These are phyloP conservation scores for Spea hammondii DNA, from an alignment of 2,797 vertebrate genomes.

Conservation along the genomic window DNA sequence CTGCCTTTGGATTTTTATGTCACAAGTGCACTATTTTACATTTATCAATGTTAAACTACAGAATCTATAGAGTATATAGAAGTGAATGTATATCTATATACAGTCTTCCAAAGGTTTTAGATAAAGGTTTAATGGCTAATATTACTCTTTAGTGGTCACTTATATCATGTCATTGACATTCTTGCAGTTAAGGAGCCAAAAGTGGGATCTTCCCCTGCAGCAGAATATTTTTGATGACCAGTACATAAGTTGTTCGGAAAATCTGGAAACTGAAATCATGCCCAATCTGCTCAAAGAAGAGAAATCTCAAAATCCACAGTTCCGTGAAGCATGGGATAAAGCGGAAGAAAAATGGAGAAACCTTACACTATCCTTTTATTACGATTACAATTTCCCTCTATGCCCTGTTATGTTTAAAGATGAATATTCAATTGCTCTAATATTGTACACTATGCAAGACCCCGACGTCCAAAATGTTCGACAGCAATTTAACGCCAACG, in stretches of 20 bases:
- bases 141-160: too few species aligned
- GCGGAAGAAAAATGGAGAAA: not conserved
- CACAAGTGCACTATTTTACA: too few species aligned
- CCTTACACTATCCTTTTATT: not conserved
- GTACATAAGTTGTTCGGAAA: not conserved
- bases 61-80: too few species aligned
- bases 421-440: not conserved
- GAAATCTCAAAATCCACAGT: not conserved
- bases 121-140: too few species aligned
- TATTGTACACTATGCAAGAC: not conserved
- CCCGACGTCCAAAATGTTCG: not conserved
- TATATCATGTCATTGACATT: too few species aligned
- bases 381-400: not conserved
- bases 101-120: too few species aligned
- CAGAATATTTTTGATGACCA: not conserved
- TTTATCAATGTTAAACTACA: too few species aligned
- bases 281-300: not conserved
- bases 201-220: not conserved
- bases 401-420: not conserved
- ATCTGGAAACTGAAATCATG: not conserved
- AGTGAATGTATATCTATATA: too few species aligned
- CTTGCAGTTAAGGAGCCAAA: not conserved
- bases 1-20: too few species aligned
- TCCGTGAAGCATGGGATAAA: not conserved
- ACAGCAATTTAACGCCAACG: slow-evolving; percentile 8